phyloP scores from a whole-genome alignment of 2,113 vertebrate genomes.

The Gadus chalcogrammus region DNA sequence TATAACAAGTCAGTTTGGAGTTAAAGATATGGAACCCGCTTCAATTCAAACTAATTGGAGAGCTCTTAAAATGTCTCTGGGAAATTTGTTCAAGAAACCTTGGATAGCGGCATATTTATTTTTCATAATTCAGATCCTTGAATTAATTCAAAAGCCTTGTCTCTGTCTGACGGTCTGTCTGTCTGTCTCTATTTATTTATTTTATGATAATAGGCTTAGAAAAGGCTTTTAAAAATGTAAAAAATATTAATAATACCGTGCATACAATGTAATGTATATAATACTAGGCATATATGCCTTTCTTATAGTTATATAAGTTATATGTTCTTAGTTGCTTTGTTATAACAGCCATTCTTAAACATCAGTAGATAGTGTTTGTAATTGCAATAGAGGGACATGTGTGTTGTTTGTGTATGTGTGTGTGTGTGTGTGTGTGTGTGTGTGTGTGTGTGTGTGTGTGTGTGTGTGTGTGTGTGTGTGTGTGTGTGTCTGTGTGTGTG shows the following conservation, averaged over 20 bases:
- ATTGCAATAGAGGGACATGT: background rate
- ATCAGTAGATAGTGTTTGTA: no score
- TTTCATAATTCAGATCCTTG: constrained; percentile 1
- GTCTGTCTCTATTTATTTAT: background rate
- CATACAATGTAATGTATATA: no score
- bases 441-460: background rate
- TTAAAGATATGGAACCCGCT: constrained; percentile 1
- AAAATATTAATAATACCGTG: no score
- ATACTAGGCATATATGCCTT: no score
- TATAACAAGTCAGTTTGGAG: background rate
- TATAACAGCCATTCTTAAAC: background rate
- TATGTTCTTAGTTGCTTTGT: no score
- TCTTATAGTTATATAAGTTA: no score
- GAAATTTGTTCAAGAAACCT: constrained; percentile 2
- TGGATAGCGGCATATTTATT: constrained; percentile 5
- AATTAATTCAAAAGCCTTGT: constrained; percentile 2
- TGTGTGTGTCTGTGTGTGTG: no score
- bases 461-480: background rate
- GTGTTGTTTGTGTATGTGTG: constrained; percentile 3
- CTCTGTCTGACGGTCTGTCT: background rate
- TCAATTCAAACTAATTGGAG: constrained; percentile 19
- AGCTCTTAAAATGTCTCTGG: constrained; percentile 17
- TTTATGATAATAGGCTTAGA: constrained; percentile 19
- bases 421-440: background rate
- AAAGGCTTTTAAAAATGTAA: constrained; percentile 22